Evolutionary conservation across 2,888 invertebrate species (phyloP), one percentile per base, ranked within the genome.

Genomic region (Alsophila aescularia): DNA sequence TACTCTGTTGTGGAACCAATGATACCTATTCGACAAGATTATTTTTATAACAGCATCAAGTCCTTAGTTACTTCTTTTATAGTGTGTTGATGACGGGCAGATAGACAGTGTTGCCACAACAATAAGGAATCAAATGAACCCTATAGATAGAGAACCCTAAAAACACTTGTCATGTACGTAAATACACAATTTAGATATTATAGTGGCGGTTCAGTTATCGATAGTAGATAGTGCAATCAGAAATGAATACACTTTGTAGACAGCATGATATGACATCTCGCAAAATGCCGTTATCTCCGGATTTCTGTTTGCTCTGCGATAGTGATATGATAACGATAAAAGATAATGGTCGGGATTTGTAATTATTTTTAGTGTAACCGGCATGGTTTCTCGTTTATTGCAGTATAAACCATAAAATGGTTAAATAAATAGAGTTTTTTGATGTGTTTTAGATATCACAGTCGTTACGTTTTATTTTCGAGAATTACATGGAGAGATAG

Each of bases 221-320:
- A 64, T 53, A 58, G 60, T 56, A 75, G 82, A 85, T 83, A 86
- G 67, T 69, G 67, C 77, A 85, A 84, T 84, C 83, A 80, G 63
- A 82, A 83, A 82, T 75, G 80, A 84, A 82, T 79, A 85, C 70
- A 78, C 79, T 79, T 66, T 76, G 74, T 72, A 67, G 64, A 76
- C 70, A 76, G 72, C 68, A 75, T 76, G 79, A 84, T 79, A 79
- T 73, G 77, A 66, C 81, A 86, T 87, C 83, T 84, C 82, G 72
- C 78, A 79, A 83, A 84, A 83, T 66, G 62, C 21, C 15, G 39
- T 41, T 85, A 86, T 85, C 85, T 69, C 70, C 62, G 63, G 69
- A 77, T 80, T 79, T 79, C 53, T 85, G 83, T 87, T 82, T 82
- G 77, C 67, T 67, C 62, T 70, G 56, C 64, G 83, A 83, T 83